phyloP scores from a whole-genome alignment of 92 coral and sea anemone species.

The Pocillopora meandrina region DNA sequence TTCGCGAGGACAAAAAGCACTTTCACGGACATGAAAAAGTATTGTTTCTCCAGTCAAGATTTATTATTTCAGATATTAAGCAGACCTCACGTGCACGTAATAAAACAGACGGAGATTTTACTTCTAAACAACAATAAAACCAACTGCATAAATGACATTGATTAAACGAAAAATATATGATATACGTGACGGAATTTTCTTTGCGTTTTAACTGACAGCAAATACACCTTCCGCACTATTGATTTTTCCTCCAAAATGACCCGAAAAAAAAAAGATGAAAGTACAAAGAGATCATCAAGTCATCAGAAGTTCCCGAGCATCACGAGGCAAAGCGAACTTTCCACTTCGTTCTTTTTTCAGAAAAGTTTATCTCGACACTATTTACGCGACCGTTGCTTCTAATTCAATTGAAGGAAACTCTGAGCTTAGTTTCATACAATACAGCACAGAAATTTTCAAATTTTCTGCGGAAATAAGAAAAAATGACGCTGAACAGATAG shows the following conservation, averaged over 20 bases:
- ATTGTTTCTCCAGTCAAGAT: background rate
- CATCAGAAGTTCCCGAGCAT: background rate
- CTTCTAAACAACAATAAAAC: constrained; percentile 2
- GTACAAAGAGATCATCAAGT: background rate
- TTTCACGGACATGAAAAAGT: background rate
- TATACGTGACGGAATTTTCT: background rate
- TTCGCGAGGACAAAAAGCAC: background rate
- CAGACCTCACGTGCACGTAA: background rate
- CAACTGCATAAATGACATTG: constrained; percentile 7
- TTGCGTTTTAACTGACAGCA: background rate
- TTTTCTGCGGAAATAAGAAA: constrained; percentile 5
- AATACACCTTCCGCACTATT: background rate
- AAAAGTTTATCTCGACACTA: background rate
- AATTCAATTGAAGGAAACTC: constrained; percentile 21
- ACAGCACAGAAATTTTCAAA: background rate
- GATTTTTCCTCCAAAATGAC: background rate
- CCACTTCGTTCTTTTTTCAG: constrained; percentile 1
- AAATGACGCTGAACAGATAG: constrained; percentile 25
- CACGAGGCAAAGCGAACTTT: constrained; percentile 7
- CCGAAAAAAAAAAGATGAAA: background rate
- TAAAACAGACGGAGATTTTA: constrained; percentile 20
- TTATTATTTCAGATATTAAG: background rate
- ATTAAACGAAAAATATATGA: background rate
- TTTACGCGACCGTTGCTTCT: constrained; percentile 16
- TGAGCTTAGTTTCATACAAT: background rate